Evolutionary conservation across 2,888 invertebrate genomes (phyloP).

Genomic region (Spodoptera littoralis): DNA sequence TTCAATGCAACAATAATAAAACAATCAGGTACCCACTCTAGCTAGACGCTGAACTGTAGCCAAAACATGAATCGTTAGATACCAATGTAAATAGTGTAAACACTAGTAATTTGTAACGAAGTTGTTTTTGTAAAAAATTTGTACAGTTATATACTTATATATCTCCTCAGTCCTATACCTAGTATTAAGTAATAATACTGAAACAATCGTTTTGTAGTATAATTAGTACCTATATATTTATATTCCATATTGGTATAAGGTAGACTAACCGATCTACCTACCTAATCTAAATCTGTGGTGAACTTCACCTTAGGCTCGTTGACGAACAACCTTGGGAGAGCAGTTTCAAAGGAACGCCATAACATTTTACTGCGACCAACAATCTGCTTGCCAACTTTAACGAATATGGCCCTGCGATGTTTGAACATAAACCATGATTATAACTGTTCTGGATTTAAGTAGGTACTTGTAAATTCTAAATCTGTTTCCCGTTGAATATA

Average conservation of each 20-base stretch:
- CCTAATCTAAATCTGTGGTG: slow-evolving; percentile 6
- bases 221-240: too few relatives aligned
- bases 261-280: too few relatives aligned
- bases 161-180: too few relatives aligned
- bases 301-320: slow-evolving; percentile 24
- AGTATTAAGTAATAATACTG: too few relatives aligned
- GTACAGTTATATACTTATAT: too few relatives aligned
- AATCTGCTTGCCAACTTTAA: slow-evolving; percentile 32
- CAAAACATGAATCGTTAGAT: slow-evolving; percentile 18
- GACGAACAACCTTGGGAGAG: slow-evolving; percentile 31
- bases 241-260: too few relatives aligned
- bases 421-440: slow-evolving; percentile 1
- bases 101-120: background rate
- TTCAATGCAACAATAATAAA: slow-evolving; percentile 40
- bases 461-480: background rate
- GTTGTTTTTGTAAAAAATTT: background rate
- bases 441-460: slow-evolving; percentile 4
- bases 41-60: slow-evolving; percentile 22
- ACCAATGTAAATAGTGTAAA: slow-evolving; percentile 13
- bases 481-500: too few relatives aligned
- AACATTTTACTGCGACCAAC: slow-evolving; percentile 31
- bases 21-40: slow-evolving; percentile 13
- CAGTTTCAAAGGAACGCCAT: slow-evolving; percentile 36
- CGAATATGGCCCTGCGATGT: slow-evolving; percentile 12
- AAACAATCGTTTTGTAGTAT: background rate